Evolutionary conservation across 2,888 invertebrate species (phyloP).

Genomic region (Temnothorax ravouxi): DNA sequence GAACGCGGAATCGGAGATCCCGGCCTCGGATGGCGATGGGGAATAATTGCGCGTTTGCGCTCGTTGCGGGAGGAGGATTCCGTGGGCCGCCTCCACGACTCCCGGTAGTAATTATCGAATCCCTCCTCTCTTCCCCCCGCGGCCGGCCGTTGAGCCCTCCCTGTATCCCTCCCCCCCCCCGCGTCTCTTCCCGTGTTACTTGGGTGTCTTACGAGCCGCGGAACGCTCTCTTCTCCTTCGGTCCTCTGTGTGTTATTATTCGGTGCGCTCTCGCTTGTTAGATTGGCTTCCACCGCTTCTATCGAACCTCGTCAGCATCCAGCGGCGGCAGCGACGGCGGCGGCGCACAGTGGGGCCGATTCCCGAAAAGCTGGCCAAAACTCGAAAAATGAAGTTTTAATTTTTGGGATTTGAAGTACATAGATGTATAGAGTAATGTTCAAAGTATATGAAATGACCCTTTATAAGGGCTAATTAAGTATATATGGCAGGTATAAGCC

Average conservation of each 20-base stretch:
- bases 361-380: no score
- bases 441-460: no score
- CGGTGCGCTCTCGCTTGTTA: slow-evolving; percentile 72
- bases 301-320: slow-evolving; percentile 51
- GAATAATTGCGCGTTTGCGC: slow-evolving; percentile 86
- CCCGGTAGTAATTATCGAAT: slow-evolving; percentile 86
- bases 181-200: slow-evolving; percentile 45
- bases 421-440: no score
- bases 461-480: no score
- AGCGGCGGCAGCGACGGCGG: slow-evolving; percentile 36
- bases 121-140: slow-evolving; percentile 62
- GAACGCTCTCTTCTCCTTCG: slow-evolving; percentile 50
- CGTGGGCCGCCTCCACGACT: slow-evolving; percentile 84
- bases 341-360: no score
- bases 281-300: slow-evolving; percentile 52
- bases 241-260: slow-evolving; percentile 82
- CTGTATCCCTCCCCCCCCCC: slow-evolving; percentile 4
- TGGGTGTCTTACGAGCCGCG: slow-evolving; percentile 39
- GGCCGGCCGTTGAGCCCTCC: slow-evolving; percentile 39
- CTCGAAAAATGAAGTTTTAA: no score
- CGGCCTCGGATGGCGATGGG: slow-evolving; percentile 79
- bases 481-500: no score
- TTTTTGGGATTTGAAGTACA: no score
- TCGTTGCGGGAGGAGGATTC: slow-evolving; percentile 84
- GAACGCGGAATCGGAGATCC: slow-evolving; percentile 83